Conservation (phyloP, 2,113 vertebrate genomes). For the Melierax canorus region DNA sequence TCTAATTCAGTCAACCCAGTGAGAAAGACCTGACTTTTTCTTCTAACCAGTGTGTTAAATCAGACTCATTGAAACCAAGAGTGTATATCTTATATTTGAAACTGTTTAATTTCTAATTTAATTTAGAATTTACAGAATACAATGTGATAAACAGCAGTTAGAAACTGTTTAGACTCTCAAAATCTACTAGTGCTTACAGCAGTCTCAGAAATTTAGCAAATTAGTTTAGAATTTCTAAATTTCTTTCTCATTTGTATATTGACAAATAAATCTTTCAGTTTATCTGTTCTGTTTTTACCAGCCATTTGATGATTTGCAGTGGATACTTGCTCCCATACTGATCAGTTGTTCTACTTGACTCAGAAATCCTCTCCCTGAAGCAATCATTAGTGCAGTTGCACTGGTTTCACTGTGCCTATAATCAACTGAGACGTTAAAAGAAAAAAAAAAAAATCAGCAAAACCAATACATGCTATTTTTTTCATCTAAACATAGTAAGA, state of each 20-base stretch:
- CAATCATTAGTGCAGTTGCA: slow-evolving; percentile 85
- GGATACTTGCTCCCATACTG: slow-evolving; percentile 86
- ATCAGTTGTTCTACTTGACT: slow-evolving; percentile 89
- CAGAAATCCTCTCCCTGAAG: slow-evolving; percentile 87
- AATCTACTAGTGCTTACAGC: background rate
- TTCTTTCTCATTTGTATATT: background rate
- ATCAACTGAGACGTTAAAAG: slow-evolving; percentile 79
- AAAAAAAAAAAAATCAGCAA: background rate
- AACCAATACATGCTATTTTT: background rate
- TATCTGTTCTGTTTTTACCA: slow-evolving; percentile 75
- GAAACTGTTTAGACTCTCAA: background rate
- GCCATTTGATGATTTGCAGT: slow-evolving; percentile 87
- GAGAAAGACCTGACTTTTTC: background rate
- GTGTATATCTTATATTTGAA: background rate
- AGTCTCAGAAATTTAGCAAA: background rate
- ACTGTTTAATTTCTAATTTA: background rate
- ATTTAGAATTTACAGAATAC: background rate
- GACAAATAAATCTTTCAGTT: background rate
- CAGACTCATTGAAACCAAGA: background rate
- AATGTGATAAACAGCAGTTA: background rate
- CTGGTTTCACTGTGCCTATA: slow-evolving; percentile 91
- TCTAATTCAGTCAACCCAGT: background rate
- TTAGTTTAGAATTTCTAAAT: background rate
- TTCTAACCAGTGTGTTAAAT: background rate
- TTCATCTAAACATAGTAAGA: background rate